Evolutionary conservation across 2,888 invertebrate species (phyloP), one percentile per base, ranked within the genome.

Genomic region (Nomada goodeniana): DNA sequence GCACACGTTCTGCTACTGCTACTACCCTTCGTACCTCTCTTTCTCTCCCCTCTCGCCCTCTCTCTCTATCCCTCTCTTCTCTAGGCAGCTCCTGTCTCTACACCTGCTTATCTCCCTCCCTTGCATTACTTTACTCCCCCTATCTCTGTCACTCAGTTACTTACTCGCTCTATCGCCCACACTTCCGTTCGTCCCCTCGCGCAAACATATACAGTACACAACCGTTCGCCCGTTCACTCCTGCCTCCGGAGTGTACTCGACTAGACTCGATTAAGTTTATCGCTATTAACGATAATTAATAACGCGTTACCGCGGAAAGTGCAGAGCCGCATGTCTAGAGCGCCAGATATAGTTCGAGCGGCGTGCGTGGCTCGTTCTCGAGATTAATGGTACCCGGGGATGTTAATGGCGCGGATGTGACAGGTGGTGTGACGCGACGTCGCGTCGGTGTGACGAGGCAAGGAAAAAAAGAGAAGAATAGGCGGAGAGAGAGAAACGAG

Each of bases 271-370:
- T 88, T 87, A 84, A 81, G 84, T 88, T 88, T 85, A 89, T 90
- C 86, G 78, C 88, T 83, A 84, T 86, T 88, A 86, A 82, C 76
- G 85, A 77, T 87, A 87, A 88, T 88, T 88, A 88, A 88, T 86
- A 85, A 86, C 85, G 75, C 84, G 82, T 84, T 86, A 71, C 79
- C 68, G 80, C 76, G 72, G 84, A 77, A 82, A 86, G 84, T 71
- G 67, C 61, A 44, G 69, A 57, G 69, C 69, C 29, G 75, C 69
- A 20, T 60, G 47, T 20, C 63, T 36, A 15, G 52, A 59, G 55
- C 59, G 53, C 70, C 20, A 53, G 78, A 69, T 74, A 57, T 67
- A 70, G 71, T 44, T 36, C 20, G 9, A 57, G 26, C 57, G 50
- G 20, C 65, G 26, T 63, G 67, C 72, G 44, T 57, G 23, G 42